Evolutionary conservation across 2,113 vertebrate genomes (phyloP), one percentile per base, ranked within the genome.

Genomic region (Myrmecophaga tridactyla): DNA sequence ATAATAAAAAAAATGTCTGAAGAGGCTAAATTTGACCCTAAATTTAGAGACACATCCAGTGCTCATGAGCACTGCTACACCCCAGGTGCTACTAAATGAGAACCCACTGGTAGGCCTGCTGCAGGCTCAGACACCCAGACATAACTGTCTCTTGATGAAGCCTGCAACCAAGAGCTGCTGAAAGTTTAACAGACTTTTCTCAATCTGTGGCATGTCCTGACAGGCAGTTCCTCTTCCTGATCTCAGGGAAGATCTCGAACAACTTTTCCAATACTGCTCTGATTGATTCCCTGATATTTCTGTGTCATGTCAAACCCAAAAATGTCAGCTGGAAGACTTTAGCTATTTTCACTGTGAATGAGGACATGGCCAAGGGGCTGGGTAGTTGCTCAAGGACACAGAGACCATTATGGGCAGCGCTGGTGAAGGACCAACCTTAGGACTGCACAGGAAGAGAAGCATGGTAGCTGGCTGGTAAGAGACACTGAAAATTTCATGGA

Each of bases 51-150:
- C 7, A 41, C 4, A 41, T 4, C 4, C 8, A 10, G 3, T n/a
- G 4, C 56, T 34, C 56, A 27, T 10, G 6, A 84, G 62, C 36
- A 43, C 39, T 34, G 31, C 23, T 25, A 12, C 1, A 23, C 39
- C 12, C n/a, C n/a, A 0, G 0, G 7, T 6, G 21, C 4, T 3
- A 25, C 36, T 34, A 4, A 5, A 6, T 81, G 29, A 73, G 43
- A 4, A 6, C 12, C 1, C 53, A 17, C 23, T 11, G 27, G 58
- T 21, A 2, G 63, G 70, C 9, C 6, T 13, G 10, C 25, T 62
- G 4, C 17, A 13, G 11, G 63, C 58, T 67, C 18, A 23, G 46
- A 36, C 4, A 23, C 4, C 46, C 2, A 58, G 6, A 20, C 20
- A 53, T n/a, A 36, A 70, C 39, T 3, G 23, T 80, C 36, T 77